Base-by-base conservation (phyloP, 2,113 vertebrate genomes). In the Gymnorhina tibicen region DNA sequence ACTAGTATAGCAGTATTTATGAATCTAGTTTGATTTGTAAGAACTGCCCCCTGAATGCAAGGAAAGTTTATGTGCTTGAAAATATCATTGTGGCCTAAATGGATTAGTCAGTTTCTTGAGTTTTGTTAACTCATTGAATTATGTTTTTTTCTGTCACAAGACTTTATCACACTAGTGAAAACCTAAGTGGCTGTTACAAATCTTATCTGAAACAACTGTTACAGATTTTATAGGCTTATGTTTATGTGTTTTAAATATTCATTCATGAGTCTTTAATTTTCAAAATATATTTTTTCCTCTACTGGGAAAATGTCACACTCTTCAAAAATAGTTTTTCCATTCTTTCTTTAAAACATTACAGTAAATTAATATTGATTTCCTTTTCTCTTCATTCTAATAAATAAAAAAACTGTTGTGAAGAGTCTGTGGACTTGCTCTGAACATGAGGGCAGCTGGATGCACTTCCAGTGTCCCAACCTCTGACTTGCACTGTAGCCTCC, bases 221-320 rank as follows among this genome's bases (percentile, higher is more conserved):
- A 60, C 32, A 67, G 62, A 78, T 47, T 76, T 79, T 67, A 46
- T 32, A 44, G 89, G 46, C 63, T 35, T 82, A 70, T 77, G 13
- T 86, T 93, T 79, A 87, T 72, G 39, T 96, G 94, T 63, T 78
- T 49, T 94, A 97, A 97, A 84, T 96, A 96, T 96, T 97, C 66
- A 96, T 94, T 97, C 59, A 93, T 91, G 87, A 96, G 95, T 95
- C 94, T 87, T 97, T 95, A 97, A 97, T 97, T 97, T 97, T 96
- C 53, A 94, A 97, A 96, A 95, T 96, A 94, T 97, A 97, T 97
- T 95, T 55, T 87, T 93, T 69, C 62, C 60, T 93, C 63, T 88
- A 80, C 52, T 86, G 80, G 95, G 85, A 97, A 98, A 97, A 96
- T 94, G 22, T 97, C 95, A 52, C 84, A 97, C 74, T 92, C 93